These are phyloP conservation scores for Tetropium fuscum DNA, from an alignment of 2,888 invertebrate genomes.

Conservation along the genomic window DNA sequence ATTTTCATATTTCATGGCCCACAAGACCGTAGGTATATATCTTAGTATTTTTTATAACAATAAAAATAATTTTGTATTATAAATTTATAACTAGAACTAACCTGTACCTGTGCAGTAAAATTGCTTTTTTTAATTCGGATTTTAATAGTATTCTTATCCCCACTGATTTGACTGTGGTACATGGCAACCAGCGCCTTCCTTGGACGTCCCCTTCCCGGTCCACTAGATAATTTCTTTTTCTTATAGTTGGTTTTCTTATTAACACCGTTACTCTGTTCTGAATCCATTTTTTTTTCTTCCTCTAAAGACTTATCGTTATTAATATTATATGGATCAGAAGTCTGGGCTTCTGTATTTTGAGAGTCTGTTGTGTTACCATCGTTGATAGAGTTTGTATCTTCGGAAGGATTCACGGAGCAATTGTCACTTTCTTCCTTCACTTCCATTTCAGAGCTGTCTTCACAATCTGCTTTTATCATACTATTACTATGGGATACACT, in stretches of 20 bases:
- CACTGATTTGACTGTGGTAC: conserved; percentile 73
- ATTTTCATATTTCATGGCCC: too few relatives aligned
- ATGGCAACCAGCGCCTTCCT: conserved; percentile 68
- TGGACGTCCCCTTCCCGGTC: conserved; percentile 63
- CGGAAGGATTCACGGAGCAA: conserved; percentile 19
- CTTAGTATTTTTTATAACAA: too few relatives aligned
- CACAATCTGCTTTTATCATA: conserved; percentile 22
- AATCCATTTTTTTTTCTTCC: conserved; percentile 31
- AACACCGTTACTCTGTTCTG: conserved; percentile 55
- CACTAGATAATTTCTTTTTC: conserved; percentile 53
- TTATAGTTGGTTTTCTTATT: conserved; percentile 49
- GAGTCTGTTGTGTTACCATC: conserved; percentile 26
- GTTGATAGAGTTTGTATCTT: conserved; percentile 28
- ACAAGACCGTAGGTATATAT: too few relatives aligned
- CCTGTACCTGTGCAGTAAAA: conserved; percentile 56
- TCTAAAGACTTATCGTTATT: conserved; percentile 38
- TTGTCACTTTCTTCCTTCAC: conserved; percentile 27
- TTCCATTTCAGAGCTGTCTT: conserved; percentile 33
- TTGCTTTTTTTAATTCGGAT: conserved; percentile 77
- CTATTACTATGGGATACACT: conserved; percentile 18
- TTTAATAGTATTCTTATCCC: conserved; percentile 77
- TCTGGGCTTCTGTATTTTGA: conserved; percentile 25
- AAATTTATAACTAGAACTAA: conserved; percentile 11
- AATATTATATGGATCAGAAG: conserved; percentile 37
- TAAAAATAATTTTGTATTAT: too few relatives aligned